Evolutionary conservation across 2,797 vertebrate genomes (phyloP).

Genomic region (Centroberyx gerrardi): DNA sequence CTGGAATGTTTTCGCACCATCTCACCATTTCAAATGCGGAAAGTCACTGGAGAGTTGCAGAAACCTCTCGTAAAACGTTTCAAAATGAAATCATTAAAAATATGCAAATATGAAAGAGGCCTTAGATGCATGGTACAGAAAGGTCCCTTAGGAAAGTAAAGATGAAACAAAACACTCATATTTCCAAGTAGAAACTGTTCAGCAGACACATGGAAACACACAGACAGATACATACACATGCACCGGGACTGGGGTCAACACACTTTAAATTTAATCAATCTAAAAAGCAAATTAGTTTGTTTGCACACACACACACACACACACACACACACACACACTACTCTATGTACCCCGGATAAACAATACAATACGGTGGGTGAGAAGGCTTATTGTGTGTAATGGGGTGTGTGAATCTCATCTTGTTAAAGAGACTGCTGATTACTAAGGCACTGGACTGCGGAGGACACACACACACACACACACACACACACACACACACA

Average conservation of each 20-base stretch:
- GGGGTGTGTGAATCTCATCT: constrained; percentile 67
- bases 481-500: constrained; percentile 25
- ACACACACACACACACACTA: constrained; percentile 7
- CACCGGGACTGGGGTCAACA: too few species aligned
- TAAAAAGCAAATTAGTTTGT: too few species aligned
- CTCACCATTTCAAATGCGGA: too few species aligned
- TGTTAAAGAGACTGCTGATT: constrained; percentile 71
- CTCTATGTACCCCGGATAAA: neutral
- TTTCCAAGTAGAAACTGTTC: too few species aligned
- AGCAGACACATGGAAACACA: too few species aligned
- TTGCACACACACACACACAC: neutral
- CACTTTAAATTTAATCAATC: too few species aligned
- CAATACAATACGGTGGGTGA: constrained; percentile 35
- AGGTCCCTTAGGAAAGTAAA: too few species aligned
- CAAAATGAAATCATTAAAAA: neutral
- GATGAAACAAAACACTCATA: too few species aligned
- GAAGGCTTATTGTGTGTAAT: constrained; percentile 68
- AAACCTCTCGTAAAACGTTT: neutral
- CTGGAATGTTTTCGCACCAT: too few species aligned
- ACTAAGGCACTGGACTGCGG: constrained; percentile 45
- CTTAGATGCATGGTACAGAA: too few species aligned
- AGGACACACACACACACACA: constrained; percentile 23
- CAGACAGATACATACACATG: too few species aligned
- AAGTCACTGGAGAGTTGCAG: neutral
- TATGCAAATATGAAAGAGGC: neutral